phyloP scores from a whole-genome alignment of 2,888 invertebrate genomes.

The Biston stratarius region DNA sequence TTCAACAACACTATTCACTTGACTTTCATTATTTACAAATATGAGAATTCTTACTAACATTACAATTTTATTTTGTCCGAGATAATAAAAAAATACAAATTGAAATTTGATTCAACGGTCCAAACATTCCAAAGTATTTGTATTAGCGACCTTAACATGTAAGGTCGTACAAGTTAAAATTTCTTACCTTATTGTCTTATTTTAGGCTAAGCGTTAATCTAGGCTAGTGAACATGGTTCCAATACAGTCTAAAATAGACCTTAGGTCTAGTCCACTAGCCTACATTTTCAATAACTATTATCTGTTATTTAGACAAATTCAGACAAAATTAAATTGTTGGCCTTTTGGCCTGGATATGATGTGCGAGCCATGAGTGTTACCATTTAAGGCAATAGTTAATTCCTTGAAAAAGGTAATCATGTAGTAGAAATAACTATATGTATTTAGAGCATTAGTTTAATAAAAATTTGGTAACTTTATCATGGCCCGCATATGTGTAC shows the following conservation, averaged over 20 bases:
- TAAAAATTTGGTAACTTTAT: not conserved
- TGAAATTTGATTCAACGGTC: not conserved
- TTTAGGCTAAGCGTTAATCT: no score
- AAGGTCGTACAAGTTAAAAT: not conserved
- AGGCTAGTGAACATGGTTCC: not conserved
- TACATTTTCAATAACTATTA: not conserved
- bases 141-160: not conserved
- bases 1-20: constrained; percentile 77
- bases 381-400: not conserved
- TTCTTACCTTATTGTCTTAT: no score
- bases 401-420: not conserved
- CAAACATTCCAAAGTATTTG: not conserved
- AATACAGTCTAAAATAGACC: not conserved
- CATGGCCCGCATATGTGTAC: not conserved
- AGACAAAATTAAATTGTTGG: constrained; percentile 22
- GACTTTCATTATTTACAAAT: constrained; percentile 71
- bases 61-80: constrained; percentile 14
- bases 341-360: not conserved
- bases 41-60: constrained; percentile 60
- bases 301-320: not conserved
- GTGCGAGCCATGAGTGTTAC: not conserved
- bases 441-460: no score
- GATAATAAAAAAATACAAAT: not conserved
- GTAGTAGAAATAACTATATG: not conserved
- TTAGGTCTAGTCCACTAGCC: not conserved